Evolutionary conservation across 2,797 vertebrate genomes (phyloP).

Genomic region (Sarcoramphus papa): DNA sequence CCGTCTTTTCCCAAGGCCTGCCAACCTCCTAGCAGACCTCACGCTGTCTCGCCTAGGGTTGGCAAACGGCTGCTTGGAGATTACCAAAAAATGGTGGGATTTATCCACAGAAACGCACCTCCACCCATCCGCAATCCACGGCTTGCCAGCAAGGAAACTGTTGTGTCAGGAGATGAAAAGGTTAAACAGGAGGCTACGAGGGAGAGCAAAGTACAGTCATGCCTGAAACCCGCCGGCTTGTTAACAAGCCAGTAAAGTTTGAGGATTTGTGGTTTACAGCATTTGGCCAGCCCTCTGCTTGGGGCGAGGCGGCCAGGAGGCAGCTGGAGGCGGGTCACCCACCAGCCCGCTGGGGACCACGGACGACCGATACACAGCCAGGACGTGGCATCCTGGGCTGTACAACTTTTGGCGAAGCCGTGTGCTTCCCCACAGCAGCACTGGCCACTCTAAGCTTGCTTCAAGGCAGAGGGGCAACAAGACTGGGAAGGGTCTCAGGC

Average conservation of each 20-base stretch:
- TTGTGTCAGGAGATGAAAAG: background rate
- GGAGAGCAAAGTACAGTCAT: background rate
- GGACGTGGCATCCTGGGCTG: background rate
- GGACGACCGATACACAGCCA: background rate
- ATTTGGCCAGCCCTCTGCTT: background rate
- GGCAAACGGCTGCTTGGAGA: background rate
- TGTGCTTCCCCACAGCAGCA: background rate
- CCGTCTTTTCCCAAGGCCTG: background rate
- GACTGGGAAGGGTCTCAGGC: background rate
- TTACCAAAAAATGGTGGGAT: accelerated
- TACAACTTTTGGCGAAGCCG: background rate
- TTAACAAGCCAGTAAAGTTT: background rate
- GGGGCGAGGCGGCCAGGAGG: accelerated
- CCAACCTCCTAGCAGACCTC: background rate
- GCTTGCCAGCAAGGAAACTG: background rate
- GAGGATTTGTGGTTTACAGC: background rate
- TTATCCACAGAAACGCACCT: background rate
- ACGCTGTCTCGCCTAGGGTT: accelerated
- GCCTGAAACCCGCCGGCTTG: background rate
- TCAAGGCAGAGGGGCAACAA: background rate
- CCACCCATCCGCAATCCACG: accelerated
- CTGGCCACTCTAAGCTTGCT: accelerated
- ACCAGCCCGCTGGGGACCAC: background rate
- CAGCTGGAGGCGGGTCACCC: background rate
- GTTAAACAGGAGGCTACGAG: background rate